These are phyloP conservation scores for Sus cebifrons DNA, from an alignment of 2,797 vertebrate species.

Conservation along the genomic window DNA sequence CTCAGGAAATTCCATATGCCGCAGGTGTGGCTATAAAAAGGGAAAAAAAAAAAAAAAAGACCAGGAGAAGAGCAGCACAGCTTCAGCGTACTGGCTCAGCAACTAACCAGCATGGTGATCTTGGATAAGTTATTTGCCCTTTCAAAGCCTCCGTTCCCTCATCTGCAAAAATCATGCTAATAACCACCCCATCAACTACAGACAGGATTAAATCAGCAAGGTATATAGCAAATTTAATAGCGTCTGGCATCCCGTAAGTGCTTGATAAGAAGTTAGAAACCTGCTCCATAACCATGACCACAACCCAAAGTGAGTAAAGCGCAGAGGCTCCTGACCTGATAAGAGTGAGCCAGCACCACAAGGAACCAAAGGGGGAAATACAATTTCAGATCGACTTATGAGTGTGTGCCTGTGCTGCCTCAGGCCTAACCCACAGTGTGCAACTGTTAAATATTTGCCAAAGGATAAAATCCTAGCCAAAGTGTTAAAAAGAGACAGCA, in stretches of 20 bases:
- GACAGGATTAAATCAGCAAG: background rate
- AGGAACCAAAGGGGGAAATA: background rate
- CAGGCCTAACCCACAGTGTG: background rate
- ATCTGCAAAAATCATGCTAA: conserved; percentile 27
- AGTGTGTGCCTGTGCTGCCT: background rate
- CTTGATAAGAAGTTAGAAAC: background rate
- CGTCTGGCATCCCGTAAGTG: background rate
- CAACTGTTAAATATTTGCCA: background rate
- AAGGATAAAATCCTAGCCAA: conserved; percentile 59
- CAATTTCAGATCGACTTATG: background rate
- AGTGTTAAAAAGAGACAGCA: background rate
- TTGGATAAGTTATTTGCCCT: background rate
- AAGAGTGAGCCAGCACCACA: background rate
- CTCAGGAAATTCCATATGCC: too few species aligned
- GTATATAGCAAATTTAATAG: background rate
- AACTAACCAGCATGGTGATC: background rate
- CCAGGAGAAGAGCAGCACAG: background rate
- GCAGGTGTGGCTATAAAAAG: too few species aligned
- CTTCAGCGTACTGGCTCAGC: background rate
- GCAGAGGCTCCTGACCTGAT: conserved; percentile 1
- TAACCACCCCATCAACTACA: conserved; percentile 21
- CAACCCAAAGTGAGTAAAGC: background rate
- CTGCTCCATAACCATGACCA: background rate
- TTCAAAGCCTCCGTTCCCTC: background rate
- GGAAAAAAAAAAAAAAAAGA: background rate